A percentile compares a stretch with the other conserved stretches of the same genome.
phyloP scores from a whole-genome alignment of 2,797 vertebrate genomes.

The Oophaga sylvatica region DNA sequence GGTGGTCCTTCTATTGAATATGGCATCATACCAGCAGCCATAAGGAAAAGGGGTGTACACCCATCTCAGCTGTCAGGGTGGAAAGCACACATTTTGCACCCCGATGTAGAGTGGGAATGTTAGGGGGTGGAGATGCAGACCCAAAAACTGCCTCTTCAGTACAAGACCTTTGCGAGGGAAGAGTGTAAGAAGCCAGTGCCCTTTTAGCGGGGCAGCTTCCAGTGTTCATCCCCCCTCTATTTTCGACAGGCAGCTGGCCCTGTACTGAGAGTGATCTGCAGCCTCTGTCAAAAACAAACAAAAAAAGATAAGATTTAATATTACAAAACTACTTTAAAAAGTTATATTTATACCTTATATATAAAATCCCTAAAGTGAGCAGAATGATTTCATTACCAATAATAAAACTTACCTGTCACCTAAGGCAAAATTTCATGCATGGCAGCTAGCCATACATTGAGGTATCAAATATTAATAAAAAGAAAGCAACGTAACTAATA shows the following conservation, averaged over 20 bases:
- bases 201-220: conserved; percentile 71
- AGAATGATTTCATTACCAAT: conserved; percentile 70
- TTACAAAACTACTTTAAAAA: conserved; percentile 72
- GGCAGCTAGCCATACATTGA: conserved; percentile 43
- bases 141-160: conserved; percentile 63
- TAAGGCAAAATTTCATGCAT: conserved; percentile 38
- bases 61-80: conserved; percentile 49
- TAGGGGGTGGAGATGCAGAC: conserved; percentile 57
- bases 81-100: conserved; percentile 53
- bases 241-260: conserved; percentile 70
- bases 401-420: conserved; percentile 58
- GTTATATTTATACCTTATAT: conserved; percentile 42
- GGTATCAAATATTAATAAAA: neutral
- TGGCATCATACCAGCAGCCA: conserved; percentile 51
- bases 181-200: conserved; percentile 61
- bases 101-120: conserved; percentile 47
- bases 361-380: conserved; percentile 66
- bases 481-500: neutral
- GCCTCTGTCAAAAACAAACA: conserved; percentile 83
- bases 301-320: conserved; percentile 78
- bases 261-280: conserved; percentile 80
- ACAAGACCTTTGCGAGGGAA: conserved; percentile 61
- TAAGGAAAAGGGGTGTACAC: conserved; percentile 47
- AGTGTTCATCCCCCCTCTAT: conserved; percentile 65
- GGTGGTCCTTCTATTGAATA: conserved; percentile 67